Evolutionary conservation across 2,113 vertebrate genomes (phyloP), one percentile per base, ranked within the genome.

Genomic region (Beaufortia kweichowensis): DNA sequence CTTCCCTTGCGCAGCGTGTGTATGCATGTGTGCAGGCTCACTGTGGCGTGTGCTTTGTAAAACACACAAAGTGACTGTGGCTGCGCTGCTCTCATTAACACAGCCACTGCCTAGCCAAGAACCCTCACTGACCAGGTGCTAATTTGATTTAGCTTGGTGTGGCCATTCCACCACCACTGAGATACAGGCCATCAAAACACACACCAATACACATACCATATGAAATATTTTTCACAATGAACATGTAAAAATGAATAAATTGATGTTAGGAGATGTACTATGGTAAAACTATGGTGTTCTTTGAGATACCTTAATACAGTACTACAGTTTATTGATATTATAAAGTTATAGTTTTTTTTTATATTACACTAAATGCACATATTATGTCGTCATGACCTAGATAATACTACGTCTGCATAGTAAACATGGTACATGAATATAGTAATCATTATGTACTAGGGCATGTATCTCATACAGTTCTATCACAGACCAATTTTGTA

Each of bases 71-170:
- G 70, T 64, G 57, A 62, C 46, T 69, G 74, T 68, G 67, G 71
- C 76, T 75, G 29, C 72, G 66, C 76, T 72, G 61, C 46, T 59
- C 77, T 84, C 66, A 79, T 81, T 81, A 84, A 79, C 82, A 77
- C 81, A 82, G 61, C n/a, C 77, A 67, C 74, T 72, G 67, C 65
- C 59, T 72, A 73, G 79, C 76, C 82, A 81, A 76, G 76, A 79
- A 63, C 67, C 41, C 79, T 76, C 76, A 67, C 82, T 11, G 72
- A 76, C 71, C 74, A 62, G 79, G 80, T 77, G 74, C 76, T 81
- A 81, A 81, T 81, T 75, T 79, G 82, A 84, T 84, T 81, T 77
- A 70, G 55, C 62, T 76, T 79, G 62, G 66, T 77, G 82, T 6
- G 35, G 61, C 48, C 33, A 23, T 26, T 56, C 57, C 68, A 12